Evolutionary conservation across 2,888 invertebrate genomes (phyloP), one percentile per base, ranked within the genome.

Genomic region (Acanthosepion pharaonis): DNA sequence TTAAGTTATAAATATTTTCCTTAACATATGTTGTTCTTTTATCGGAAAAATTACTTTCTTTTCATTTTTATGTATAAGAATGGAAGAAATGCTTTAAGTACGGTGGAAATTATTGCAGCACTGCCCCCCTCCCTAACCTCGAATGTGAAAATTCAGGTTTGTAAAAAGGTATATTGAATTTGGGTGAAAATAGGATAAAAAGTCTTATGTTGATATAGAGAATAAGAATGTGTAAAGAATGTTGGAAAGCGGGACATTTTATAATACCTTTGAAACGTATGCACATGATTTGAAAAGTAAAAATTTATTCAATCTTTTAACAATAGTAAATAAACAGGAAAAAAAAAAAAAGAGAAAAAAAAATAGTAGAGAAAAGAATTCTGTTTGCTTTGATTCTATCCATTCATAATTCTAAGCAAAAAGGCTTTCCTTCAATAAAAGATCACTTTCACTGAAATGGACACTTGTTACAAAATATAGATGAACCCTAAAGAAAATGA

Each of bases 101-200:
- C n/a, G 4, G n/a, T 33, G 78, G 78, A 78, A 78, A 78, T n/a
- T 33, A 78, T 78, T n/a, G n/a, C n/a, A 1, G n/a, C n/a, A 9
- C 78, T 33, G 5, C 59, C 59, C 55, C 55, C 15, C 23, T 20
- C 4, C 59, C 23, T 5, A 25, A 5, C 55, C 15, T n/a, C 8
- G 2, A 78, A n/a, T 33, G n/a, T 33, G 4, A n/a, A n/a, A 33
- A 78, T 78, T 78, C 78, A 78, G n/a, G 78, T 78, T 78, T 33
- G n/a, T 78, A n/a, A 78, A 78, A 78, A n/a, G 78, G 78, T 78
- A 78, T n/a, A 78, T n/a, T n/a, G n/a, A n/a, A 78, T 78, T 78
- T 78, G n/a, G 78, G 78, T n/a, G 78, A 78, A 78, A 78, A n/a
- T n/a, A 33, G 5, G 78, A 78, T 78, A 33, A 33, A 78, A 78